Conservation (phyloP, 2,113 vertebrate species). For the Thermophis baileyi region DNA sequence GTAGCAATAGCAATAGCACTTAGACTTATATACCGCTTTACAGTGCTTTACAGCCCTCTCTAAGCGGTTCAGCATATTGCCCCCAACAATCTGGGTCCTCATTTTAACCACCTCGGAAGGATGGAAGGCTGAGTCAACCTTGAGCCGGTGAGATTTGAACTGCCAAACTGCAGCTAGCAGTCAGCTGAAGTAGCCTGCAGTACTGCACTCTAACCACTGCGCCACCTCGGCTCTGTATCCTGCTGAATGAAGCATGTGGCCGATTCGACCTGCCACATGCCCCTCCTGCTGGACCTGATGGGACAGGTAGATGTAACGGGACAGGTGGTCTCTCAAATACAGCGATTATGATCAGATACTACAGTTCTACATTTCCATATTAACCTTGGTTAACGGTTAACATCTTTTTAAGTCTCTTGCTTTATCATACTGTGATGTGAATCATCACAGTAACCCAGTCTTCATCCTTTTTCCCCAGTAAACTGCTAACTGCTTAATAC, state of each 20-base stretch:
- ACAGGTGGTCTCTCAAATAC: background rate
- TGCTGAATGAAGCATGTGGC: background rate
- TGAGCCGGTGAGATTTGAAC: too few species aligned
- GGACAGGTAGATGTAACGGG: background rate
- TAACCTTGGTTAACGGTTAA: background rate
- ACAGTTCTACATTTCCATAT: background rate
- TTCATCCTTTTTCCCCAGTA: background rate
- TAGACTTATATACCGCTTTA: too few species aligned
- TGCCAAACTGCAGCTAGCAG: too few species aligned
- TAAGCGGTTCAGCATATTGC: too few species aligned
- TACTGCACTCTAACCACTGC: too few species aligned
- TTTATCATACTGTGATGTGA: background rate
- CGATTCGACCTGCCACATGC: background rate
- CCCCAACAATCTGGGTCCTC: too few species aligned
- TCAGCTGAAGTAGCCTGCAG: too few species aligned
- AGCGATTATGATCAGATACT: background rate
- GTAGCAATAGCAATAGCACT: too few species aligned
- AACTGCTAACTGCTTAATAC: background rate
- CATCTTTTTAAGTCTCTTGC: background rate
- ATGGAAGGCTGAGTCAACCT: too few species aligned
- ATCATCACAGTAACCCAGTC: background rate
- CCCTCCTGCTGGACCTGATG: background rate
- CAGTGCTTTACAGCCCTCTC: too few species aligned
- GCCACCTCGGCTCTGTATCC: too few species aligned
- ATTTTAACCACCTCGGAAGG: too few species aligned